A percentile compares a stretch with the other conserved stretches of the same genome.
Conservation (phyloP, 2,888 invertebrate species). For the Ennomos fuscantarius region DNA sequence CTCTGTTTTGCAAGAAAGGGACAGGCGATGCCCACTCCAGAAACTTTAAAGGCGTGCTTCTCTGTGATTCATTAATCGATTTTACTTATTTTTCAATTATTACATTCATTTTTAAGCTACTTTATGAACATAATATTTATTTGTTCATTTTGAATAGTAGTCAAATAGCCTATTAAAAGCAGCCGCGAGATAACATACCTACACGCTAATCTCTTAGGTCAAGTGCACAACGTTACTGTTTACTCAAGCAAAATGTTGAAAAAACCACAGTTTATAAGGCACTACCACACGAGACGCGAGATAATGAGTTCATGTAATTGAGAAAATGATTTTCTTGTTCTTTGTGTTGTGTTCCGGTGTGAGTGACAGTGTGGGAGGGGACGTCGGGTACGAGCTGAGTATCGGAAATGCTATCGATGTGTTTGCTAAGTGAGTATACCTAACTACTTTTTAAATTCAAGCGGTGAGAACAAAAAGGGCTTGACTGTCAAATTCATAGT, state of each 20-base stretch:
- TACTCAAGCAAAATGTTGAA: conserved; percentile 79
- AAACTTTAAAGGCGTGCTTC: too few species aligned
- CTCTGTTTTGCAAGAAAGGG: too few species aligned
- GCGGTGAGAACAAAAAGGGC: too few species aligned
- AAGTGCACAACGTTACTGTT: conserved; percentile 70
- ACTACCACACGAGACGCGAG: conserved; percentile 50
- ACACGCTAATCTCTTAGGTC: conserved; percentile 74
- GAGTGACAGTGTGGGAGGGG: conserved; percentile 63
- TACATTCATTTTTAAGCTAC: too few species aligned
- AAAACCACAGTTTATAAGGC: conserved; percentile 69
- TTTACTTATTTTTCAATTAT: too few species aligned
- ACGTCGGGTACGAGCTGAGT: conserved; percentile 69
- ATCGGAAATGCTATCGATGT: conserved; percentile 78
- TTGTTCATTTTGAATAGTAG: too few species aligned
- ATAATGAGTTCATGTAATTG: not conserved
- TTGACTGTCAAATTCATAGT: too few species aligned
- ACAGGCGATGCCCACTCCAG: too few species aligned
- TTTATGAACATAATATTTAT: too few species aligned
- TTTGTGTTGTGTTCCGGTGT: conserved; percentile 54
- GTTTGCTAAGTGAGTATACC: conserved; percentile 74
- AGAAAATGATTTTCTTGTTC: conserved; percentile 53
- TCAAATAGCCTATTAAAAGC: conserved; percentile 19
- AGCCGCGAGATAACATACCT: conserved; percentile 37
- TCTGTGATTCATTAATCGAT: too few species aligned
- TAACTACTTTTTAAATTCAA: too few species aligned